Base-by-base conservation (phyloP, 2,113 vertebrate genomes). In the Natator depressus region DNA sequence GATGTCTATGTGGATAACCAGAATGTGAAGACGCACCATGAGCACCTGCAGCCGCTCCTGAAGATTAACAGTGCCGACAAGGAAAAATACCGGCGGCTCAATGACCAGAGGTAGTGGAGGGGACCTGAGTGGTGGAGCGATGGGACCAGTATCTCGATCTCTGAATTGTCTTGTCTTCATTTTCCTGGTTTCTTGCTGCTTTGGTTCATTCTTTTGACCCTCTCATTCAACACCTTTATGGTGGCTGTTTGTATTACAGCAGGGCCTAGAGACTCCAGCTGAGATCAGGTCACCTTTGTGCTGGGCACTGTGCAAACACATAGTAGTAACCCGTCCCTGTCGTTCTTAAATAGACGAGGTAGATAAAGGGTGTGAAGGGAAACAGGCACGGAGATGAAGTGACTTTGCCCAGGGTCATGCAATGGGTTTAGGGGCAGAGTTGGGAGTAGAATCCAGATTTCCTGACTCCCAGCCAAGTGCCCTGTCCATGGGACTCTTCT, bases 1-100 rank as follows among this genome's bases (percentile, higher is more conserved):
- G 99, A 99, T 6, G 98, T 99, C 14, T 99, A 99, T 0, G 97
- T 99, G 54, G 99, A 99, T 82, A 99, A 99, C 98, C 99, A 99
- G 98, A 99, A 99, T n/a, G 99, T 99, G 97, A 99, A 98, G 98
- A 99, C 99, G 0, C 99, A 99, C 98, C 98, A 98, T 0, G 99
- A 98, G 85, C 98, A 98, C 72, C 95, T 99, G 97, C 99, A 99
- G 55, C 98, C 99, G 1, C 98, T 99, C 95, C 98, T 99, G 81
- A 99, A 99, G 93, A 96, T 99, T 91, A 99, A 99, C 95, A 99
- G 96, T 1, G 98, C 99, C 0, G 99, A 99, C 95, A 98, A 98
- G 88, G 99, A 99, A 97, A 99, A 99, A 93, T 99, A 99, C 97
- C 98, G 99, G 75, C 98, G 99, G 62, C 99, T 99, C 94, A 99